phyloP scores from a whole-genome alignment of 2,888 invertebrate genomes.

The Clepsis dumicolana region DNA sequence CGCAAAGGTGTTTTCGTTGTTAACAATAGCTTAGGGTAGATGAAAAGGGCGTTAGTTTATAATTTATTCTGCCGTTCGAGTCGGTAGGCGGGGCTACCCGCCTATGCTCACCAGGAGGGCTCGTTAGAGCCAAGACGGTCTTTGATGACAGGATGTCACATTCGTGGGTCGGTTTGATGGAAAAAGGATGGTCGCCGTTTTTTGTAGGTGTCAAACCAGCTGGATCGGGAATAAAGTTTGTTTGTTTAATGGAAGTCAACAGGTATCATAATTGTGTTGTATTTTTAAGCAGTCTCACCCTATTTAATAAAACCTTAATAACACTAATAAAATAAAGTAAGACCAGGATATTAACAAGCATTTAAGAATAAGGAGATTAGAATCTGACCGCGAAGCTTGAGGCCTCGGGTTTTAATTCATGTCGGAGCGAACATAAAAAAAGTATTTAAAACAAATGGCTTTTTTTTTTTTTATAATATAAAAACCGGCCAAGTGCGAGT shows the following conservation, averaged over 20 bases:
- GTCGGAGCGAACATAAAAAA: too few relatives aligned
- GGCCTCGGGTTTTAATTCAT: too few relatives aligned
- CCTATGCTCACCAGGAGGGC: conserved; percentile 66
- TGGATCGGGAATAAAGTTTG: background rate
- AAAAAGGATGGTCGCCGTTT: conserved; percentile 29
- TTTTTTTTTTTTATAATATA: too few relatives aligned
- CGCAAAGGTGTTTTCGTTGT: conserved; percentile 33
- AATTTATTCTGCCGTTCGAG: conserved; percentile 63
- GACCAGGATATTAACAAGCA: too few relatives aligned
- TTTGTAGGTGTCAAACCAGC: conserved; percentile 14
- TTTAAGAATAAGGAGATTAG: too few relatives aligned
- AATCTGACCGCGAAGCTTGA: too few relatives aligned
- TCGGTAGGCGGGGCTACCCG: conserved; percentile 71
- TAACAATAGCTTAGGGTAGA: conserved; percentile 47
- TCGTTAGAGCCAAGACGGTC: conserved; percentile 60
- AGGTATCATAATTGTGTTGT: background rate
- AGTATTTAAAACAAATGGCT: too few relatives aligned
- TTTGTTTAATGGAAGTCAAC: background rate
- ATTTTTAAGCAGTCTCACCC: background rate
- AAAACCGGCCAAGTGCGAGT: too few relatives aligned
- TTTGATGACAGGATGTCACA: conserved; percentile 51
- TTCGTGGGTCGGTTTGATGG: conserved; percentile 37
- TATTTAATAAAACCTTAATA: too few relatives aligned
- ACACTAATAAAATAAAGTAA: too few relatives aligned
- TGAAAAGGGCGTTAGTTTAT: conserved; percentile 60